Conservation (phyloP, 2,113 vertebrate species). For the Dendropsophus ebraccatus region DNA sequence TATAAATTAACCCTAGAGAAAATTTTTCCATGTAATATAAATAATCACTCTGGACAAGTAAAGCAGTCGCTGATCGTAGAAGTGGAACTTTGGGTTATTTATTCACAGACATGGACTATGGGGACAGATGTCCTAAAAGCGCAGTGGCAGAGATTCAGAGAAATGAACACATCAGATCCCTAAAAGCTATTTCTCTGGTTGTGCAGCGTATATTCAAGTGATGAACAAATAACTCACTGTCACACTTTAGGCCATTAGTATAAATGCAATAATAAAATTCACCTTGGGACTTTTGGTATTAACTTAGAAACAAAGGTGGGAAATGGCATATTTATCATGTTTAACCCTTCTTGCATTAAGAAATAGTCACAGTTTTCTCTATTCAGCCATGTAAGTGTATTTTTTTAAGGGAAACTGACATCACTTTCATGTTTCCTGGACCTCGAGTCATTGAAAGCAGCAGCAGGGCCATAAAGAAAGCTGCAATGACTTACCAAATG, state of each 20-base stretch:
- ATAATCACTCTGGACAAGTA: not conserved
- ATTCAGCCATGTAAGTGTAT: too few species aligned
- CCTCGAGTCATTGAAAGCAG: too few species aligned
- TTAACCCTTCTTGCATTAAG: not conserved
- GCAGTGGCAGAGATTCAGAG: not conserved
- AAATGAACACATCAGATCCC: conserved; percentile 21
- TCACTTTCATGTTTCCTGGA: too few species aligned
- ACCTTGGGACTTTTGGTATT: not conserved
- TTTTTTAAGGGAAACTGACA: too few species aligned
- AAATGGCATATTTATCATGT: not conserved
- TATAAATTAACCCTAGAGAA: not conserved
- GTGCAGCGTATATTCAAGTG: not conserved
- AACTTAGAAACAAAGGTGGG: not conserved
- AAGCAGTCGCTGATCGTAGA: not conserved
- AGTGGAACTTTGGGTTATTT: not conserved
- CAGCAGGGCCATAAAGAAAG: too few species aligned
- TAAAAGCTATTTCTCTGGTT: conserved; percentile 1
- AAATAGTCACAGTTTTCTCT: too few species aligned
- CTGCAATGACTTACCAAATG: too few species aligned
- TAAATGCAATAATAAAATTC: conserved; percentile 13
- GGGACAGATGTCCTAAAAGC: not conserved
- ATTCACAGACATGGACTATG: not conserved
- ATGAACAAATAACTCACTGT: not conserved
- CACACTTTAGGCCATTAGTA: not conserved
- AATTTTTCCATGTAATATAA: not conserved